Conservation (phyloP, 2,113 vertebrate genomes). For the Alexandromys fortis region DNA sequence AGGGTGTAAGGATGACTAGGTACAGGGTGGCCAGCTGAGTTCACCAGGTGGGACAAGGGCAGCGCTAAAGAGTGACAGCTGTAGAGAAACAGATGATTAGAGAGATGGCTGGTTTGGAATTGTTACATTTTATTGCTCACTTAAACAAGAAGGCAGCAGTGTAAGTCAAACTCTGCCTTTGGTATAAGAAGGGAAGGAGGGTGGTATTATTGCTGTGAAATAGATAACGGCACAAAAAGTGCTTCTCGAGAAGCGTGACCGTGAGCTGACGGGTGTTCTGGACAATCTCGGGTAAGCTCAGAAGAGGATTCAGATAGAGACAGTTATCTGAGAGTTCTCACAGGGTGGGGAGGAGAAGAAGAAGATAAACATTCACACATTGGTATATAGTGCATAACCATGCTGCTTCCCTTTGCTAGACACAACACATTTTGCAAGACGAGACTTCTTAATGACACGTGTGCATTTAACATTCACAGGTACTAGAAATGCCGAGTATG, state of each 20-base stretch:
- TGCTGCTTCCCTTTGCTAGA: background rate
- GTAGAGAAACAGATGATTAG: background rate
- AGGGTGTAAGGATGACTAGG: background rate
- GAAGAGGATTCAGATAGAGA: background rate
- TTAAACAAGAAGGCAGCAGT: background rate
- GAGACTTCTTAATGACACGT: background rate
- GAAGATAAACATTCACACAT: background rate
- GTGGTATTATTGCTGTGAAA: background rate
- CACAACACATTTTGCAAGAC: background rate
- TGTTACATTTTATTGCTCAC: background rate
- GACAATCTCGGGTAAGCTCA: background rate
- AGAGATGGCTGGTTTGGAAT: background rate
- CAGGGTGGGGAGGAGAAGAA: background rate
- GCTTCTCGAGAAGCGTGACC: background rate
- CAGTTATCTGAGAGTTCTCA: background rate
- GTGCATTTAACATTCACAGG: background rate
- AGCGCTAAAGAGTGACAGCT: background rate
- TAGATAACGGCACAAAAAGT: constrained; percentile 14
- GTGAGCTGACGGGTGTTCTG: background rate
- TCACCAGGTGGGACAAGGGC: background rate
- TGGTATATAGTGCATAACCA: background rate
- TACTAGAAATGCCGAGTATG: background rate
- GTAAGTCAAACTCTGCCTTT: background rate
- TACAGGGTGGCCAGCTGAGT: background rate
- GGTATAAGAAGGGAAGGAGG: background rate